phyloP scores from a whole-genome alignment of 2,797 vertebrate genomes.

The Mormyrus hasselquistii region DNA sequence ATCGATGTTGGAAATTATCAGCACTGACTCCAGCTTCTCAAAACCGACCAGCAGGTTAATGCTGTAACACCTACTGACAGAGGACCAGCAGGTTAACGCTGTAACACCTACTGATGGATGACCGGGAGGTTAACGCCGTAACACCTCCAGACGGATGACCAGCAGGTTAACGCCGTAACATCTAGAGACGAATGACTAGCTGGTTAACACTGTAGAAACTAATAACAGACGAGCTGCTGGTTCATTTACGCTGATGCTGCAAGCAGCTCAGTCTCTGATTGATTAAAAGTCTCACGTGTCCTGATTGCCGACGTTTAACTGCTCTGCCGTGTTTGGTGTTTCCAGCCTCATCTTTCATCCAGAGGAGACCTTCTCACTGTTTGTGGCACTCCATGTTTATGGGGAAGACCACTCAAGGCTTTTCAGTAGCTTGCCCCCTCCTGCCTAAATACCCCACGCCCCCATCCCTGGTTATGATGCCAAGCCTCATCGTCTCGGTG shows the following conservation, averaged over 20 bases:
- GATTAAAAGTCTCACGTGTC: neutral
- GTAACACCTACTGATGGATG: too few species aligned
- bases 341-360: neutral
- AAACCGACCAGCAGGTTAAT: neutral
- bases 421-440: neutral
- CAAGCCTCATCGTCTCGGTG: neutral
- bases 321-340: neutral
- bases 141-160: neutral
- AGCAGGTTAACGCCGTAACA: neutral
- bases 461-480: neutral
- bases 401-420: neutral
- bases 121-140: neutral
- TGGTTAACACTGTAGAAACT: neutral
- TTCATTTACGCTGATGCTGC: neutral
- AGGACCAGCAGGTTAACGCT: neutral
- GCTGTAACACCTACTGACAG: neutral
- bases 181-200: neutral
- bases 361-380: neutral
- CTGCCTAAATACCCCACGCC: neutral
- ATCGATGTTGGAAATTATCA: neutral
- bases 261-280: neutral
- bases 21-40: neutral
- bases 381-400: neutral
- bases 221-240: neutral
- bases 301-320: neutral